Evolutionary conservation across 2,888 invertebrate genomes (phyloP), one percentile per base, ranked within the genome.

Genomic region (Mesodorylaimus sp.): DNA sequence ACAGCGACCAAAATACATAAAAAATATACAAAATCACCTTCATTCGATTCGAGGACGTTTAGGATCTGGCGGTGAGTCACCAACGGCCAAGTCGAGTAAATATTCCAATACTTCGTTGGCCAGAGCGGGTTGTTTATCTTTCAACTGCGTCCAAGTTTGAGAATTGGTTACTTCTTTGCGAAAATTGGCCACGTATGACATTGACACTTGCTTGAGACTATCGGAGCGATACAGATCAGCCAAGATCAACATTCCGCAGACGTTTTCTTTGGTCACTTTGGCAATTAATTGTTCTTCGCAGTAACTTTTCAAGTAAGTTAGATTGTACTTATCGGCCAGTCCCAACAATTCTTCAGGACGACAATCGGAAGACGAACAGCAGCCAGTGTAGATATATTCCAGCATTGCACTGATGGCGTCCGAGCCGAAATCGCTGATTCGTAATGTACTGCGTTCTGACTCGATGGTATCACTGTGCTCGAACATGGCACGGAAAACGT

Each of bases 241-340:
- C 21, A 61, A 48, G 26, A 52, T 52, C 27, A 61, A 52, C 50
- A 59, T 58, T n/a, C 56, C 54, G 27, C 62, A 55, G 1, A 61
- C 61, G 45, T 59, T 65, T 23, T 16, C 21, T 3, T 3, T 3
- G 39, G n/a, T 29, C 27, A 53, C 16, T 16, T 48, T n/a, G 21
- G 50, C 48, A 21, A 58, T 54, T 21, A 64, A 52, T 36, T 55
- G 55, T 39, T 61, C 58, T 37, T 64, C 61, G 45, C 63, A 61
- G 1, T 57, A 48, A 24, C 53, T 51, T 55, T 64, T 65, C 29
- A 65, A 50, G 13, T 59, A 56, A n/a, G 55, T 52, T 13, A 65
- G 47, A 19, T 56, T 58, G 56, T 65, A 65, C 49, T 65, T 65
- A 36, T 65, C 65, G 1, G 65, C 59, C n/a, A 65, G 57, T 44